Percentiles rank a stretch among this genome's conserved stretches.
Conservation (phyloP, 2,113 vertebrate species). For the Dasyornis broadbenti region DNA sequence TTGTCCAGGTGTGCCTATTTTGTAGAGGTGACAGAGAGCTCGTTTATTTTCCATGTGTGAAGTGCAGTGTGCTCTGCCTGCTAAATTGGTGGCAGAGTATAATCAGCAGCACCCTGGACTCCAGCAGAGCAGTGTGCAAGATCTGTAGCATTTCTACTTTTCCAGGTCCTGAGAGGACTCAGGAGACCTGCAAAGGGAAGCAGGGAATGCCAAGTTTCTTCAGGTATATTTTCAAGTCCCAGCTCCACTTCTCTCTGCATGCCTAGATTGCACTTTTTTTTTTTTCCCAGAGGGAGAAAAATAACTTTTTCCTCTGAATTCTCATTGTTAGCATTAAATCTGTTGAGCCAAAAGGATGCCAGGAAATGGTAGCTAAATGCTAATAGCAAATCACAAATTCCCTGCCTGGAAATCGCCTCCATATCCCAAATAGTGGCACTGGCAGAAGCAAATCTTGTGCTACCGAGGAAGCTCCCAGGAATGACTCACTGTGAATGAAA, state of each 20-base stretch:
- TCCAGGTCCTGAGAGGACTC: background rate
- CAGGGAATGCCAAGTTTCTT: background rate
- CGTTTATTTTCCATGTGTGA: background rate
- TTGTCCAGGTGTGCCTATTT: background rate
- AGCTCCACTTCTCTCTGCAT: background rate
- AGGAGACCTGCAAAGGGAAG: background rate
- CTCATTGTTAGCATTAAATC: background rate
- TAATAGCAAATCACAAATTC: background rate
- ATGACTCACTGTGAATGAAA: background rate
- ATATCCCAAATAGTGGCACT: background rate
- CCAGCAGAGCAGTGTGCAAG: background rate
- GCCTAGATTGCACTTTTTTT: background rate
- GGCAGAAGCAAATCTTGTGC: background rate
- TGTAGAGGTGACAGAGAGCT: background rate
- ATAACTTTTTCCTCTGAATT: background rate
- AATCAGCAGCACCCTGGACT: background rate
- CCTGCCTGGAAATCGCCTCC: background rate
- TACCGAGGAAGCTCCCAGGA: background rate
- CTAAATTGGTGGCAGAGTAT: background rate
- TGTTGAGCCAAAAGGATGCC: background rate
- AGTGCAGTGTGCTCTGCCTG: background rate
- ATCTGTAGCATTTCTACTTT: constrained; percentile 6
- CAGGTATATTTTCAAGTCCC: background rate
- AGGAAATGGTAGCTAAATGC: background rate
- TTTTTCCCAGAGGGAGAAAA: background rate